Evolutionary conservation across 2,888 invertebrate species (phyloP), one percentile per base, ranked within the genome.

Genomic region (Chloromyia formosa): DNA sequence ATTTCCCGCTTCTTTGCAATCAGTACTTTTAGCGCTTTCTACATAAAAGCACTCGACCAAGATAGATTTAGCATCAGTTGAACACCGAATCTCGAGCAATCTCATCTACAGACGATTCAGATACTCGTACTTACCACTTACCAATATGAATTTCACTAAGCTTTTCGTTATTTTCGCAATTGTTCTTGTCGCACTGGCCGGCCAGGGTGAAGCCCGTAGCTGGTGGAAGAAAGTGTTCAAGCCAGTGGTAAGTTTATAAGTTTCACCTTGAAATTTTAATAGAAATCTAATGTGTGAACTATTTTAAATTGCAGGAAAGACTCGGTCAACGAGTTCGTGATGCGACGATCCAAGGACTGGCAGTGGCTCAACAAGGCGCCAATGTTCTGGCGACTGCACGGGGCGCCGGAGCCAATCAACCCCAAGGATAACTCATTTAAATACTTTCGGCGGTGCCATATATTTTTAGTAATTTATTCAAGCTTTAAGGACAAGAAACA

Each of bases 161-260:
- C 23, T 68, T 20, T 68, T 68, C 49, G 40, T 64, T n/a, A n/a
- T 68, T 7, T 68, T 68, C 22, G 23, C 68, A 1, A 53, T 68
- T 23, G 5, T 68, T 22, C 23, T 68, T 10, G 49, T 68, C 18
- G 23, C 18, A 12, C n/a, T 53, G 12, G 68, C 68, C 68, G 68
- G 49, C 3, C 68, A 68, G 20, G 42, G 68, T 49, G 68, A 68
- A 22, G 18, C 68, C 1, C 9, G 53, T 20, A 56, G 56, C 18
- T 53, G 14, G 27, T 68, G 68, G 68, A 68, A 68, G 53, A 68
- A 49, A 18, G 22, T 68, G 22, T 68, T 68, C 27, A 68, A 68
- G n/a, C 49, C 49, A 49, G 53, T 68, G 49, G 68, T 64, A 42
- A 64, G 64, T 49, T 49, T 35, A 35, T 7, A 4, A 2, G 7